Percentiles rank a stretch among this genome's conserved stretches.
These are phyloP conservation scores for Mungos mungo DNA, from an alignment of 2,113 vertebrate species.

Conservation along the genomic window DNA sequence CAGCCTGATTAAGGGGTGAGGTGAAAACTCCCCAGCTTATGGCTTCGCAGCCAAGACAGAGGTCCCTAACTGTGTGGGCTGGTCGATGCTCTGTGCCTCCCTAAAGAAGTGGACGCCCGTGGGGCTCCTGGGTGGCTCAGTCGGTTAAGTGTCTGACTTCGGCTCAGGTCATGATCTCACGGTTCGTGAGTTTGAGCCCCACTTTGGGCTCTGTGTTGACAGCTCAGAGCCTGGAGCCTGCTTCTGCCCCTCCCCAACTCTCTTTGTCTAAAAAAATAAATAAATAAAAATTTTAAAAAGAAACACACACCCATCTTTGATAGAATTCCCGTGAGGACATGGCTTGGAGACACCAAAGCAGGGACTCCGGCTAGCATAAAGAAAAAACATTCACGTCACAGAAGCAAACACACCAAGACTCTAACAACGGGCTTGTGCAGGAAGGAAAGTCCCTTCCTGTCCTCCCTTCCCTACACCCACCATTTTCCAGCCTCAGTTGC, in stretches of 20 bases:
- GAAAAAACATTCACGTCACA: rapidly evolving
- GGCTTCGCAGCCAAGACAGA: no score
- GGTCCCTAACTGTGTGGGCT: rapidly evolving
- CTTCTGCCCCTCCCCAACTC: no score
- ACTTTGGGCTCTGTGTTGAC: no score
- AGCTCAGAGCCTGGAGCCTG: no score
- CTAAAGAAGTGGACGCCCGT: not conserved
- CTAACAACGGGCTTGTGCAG: not conserved
- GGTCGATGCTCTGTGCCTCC: not conserved
- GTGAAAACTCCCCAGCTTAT: not conserved
- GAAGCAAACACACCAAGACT: not conserved
- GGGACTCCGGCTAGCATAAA: not conserved
- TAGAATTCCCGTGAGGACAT: not conserved
- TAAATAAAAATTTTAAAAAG: not conserved
- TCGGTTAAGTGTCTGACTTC: no score
- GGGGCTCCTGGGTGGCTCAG: no score
- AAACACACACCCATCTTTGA: not conserved
- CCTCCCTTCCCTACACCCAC: rapidly evolving
- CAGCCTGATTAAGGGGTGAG: rapidly evolving
- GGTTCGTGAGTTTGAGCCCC: no score
- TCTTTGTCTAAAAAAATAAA: no score
- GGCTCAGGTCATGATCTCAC: no score
- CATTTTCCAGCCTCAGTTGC: rapidly evolving
- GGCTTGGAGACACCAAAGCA: not conserved
- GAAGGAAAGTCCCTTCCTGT: not conserved